Conservation (phyloP, 2,797 vertebrate species). For the Lepus oiostolus region DNA sequence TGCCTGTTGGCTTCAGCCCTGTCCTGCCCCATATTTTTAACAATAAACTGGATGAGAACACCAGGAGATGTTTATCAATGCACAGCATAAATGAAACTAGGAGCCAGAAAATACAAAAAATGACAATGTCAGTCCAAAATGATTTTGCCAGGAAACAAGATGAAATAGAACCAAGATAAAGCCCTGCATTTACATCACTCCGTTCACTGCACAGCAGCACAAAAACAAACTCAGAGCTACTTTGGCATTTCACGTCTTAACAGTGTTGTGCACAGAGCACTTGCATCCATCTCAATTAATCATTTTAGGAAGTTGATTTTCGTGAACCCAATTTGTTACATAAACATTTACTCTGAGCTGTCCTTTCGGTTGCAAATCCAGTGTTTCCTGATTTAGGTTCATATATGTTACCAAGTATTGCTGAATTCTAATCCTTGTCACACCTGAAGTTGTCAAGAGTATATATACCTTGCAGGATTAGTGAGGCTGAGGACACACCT, state of each 20-base stretch:
- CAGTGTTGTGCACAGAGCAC: not conserved
- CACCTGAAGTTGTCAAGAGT: not conserved
- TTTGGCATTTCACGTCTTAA: not conserved
- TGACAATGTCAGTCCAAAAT: not conserved
- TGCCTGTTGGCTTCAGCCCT: not conserved
- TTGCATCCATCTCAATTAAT: not conserved
- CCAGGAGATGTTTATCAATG: not conserved
- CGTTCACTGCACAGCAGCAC: not conserved
- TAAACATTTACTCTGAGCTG: conserved; percentile 12
- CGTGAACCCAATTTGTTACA: not conserved
- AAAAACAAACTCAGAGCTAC: not conserved
- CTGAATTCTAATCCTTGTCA: not conserved
- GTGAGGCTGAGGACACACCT: not conserved
- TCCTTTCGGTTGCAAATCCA: conserved; percentile 33
- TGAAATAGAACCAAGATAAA: conserved; percentile 2
- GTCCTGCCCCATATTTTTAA: not conserved
- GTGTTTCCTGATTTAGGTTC: not conserved
- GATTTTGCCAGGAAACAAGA: not conserved
- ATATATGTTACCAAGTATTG: not conserved
- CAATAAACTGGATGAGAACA: not conserved
- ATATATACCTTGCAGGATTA: not conserved
- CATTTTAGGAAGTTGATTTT: not conserved
- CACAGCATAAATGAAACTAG: conserved; percentile 9
- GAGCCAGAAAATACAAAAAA: conserved; percentile 28
- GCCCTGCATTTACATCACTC: not conserved